Percentiles rank a stretch among this genome's conserved stretches.
phyloP scores from a whole-genome alignment of 1,140 invertebrate species.

The Drosophila erecta region DNA sequence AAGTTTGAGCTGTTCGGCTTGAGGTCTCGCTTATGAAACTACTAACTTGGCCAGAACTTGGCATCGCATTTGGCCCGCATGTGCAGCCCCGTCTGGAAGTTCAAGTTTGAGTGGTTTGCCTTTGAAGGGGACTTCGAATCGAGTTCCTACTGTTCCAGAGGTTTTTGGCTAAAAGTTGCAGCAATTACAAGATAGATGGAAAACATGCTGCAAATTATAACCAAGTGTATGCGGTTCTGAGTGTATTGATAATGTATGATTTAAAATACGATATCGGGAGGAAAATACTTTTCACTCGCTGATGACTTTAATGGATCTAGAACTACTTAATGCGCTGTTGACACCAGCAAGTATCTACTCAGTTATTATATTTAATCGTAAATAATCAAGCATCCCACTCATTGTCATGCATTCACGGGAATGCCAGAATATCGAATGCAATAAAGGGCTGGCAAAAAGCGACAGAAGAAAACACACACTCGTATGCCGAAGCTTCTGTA shows the following conservation, averaged over 20 bases:
- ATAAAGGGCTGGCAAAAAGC: constrained; percentile 2
- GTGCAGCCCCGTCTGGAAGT: constrained; percentile 17
- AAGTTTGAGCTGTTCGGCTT: constrained; percentile 36
- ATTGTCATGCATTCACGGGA: not conserved
- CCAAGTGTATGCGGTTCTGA: not conserved
- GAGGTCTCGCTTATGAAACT: constrained; percentile 39
- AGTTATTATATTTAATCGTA: not conserved
- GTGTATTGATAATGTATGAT: not conserved
- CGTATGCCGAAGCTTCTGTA: constrained; percentile 15
- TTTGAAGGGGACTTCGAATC: constrained; percentile 13
- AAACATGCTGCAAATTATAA: not conserved
- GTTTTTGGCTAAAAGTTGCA: not conserved
- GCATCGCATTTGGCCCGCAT: constrained; percentile 24
- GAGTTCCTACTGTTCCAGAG: not conserved
- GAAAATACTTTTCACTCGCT: not conserved
- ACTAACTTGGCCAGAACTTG: constrained; percentile 40
- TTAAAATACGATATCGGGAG: not conserved
- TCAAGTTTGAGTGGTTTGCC: constrained; percentile 39
- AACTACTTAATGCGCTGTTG: not conserved
- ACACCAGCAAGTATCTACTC: too few species aligned
- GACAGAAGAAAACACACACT: not conserved
- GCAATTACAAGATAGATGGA: constrained; percentile 7
- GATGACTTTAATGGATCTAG: too few species aligned
- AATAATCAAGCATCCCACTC: not conserved
- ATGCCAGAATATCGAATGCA: not conserved